A percentile compares a stretch with the other conserved stretches of the same genome.
Conservation (phyloP, 2,888 invertebrate genomes). For the Argyresthia albistria region DNA sequence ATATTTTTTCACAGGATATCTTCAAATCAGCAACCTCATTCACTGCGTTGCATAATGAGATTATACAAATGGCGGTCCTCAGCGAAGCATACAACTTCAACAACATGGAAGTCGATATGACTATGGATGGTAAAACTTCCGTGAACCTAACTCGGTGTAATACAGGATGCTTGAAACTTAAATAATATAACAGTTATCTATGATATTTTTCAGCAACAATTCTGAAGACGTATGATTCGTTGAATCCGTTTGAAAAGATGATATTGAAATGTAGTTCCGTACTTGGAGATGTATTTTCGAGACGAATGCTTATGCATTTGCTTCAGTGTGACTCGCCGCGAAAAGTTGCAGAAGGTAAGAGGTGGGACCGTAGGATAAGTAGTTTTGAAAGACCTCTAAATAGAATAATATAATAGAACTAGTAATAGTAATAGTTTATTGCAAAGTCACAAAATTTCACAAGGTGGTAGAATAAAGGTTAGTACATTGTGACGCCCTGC, state of each 20-base stretch:
- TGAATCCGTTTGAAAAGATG: constrained; percentile 76
- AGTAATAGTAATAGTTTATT: no score
- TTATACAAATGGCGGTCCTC: constrained; percentile 57
- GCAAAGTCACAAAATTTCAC: no score
- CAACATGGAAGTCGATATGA: constrained; percentile 64
- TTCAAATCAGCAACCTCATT: not conserved
- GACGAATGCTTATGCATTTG: constrained; percentile 71
- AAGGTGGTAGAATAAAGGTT: no score
- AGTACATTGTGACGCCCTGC: no score
- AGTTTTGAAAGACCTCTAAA: no score
- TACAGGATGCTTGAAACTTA: not conserved
- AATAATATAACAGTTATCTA: not conserved
- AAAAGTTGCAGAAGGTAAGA: constrained; percentile 64
- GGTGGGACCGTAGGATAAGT: no score
- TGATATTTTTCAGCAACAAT: constrained; percentile 62
- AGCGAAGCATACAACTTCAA: constrained; percentile 56
- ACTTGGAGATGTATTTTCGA: constrained; percentile 74
- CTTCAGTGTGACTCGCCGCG: constrained; percentile 56
- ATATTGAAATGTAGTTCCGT: constrained; percentile 76
- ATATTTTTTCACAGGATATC: no score
- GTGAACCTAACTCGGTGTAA: not conserved
- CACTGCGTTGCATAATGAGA: constrained; percentile 15
- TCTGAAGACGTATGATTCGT: constrained; percentile 75
- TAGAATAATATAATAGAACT: no score
- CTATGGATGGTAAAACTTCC: constrained; percentile 62